phyloP scores from a whole-genome alignment of 2,888 invertebrate genomes.

The Pristionchus mayeri region DNA sequence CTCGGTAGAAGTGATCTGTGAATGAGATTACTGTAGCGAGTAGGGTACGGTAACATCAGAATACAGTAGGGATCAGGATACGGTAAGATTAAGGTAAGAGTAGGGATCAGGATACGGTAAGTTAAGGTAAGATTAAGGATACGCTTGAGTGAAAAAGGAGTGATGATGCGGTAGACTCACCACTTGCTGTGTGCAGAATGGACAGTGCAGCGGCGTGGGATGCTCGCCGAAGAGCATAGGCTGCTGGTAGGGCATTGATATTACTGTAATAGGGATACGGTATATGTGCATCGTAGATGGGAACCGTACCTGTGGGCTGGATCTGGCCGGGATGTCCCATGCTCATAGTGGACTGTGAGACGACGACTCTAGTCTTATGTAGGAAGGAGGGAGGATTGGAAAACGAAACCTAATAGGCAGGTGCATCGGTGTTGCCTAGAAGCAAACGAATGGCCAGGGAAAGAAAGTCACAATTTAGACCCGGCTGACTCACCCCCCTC shows the following conservation, averaged over 20 bases:
- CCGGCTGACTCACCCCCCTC: no score
- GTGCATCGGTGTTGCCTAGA: not conserved
- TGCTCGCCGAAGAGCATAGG: constrained; percentile 33
- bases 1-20: constrained; percentile 1
- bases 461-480: no score
- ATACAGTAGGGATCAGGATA: no score
- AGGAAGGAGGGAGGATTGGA: not conserved
- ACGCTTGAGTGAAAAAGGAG: not conserved
- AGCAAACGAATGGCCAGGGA: no score
- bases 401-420: not conserved
- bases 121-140: no score
- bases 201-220: constrained; percentile 27
- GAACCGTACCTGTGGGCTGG: not conserved
- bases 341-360: not conserved
- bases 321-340: not conserved
- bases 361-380: not conserved
- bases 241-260: constrained; percentile 34
- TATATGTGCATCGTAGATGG: not conserved
- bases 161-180: constrained; percentile 3
- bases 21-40: no score
- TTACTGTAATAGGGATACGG: not conserved
- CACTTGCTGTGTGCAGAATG: constrained; percentile 19
- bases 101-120: not conserved
- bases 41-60: not conserved
- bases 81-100: not conserved